Evolutionary conservation across 2,888 invertebrate species (phyloP), one percentile per base, ranked within the genome.

Genomic region (Axea sp.): DNA sequence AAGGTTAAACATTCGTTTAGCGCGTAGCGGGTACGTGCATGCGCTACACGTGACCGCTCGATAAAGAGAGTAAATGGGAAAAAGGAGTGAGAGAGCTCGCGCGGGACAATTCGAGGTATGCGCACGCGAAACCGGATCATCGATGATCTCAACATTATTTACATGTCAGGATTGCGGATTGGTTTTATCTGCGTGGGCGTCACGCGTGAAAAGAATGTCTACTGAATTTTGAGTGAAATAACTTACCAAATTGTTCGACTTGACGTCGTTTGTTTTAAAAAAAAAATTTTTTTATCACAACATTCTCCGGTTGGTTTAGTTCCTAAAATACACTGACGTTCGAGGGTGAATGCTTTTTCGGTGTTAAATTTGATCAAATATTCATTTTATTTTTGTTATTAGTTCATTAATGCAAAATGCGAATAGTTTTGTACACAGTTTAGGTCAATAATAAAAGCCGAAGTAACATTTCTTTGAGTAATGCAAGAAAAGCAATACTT

Each of bases 1-100:
- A 69, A 69, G 69, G 69, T 62, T 69, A 69, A 69, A 69, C 69
- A 69, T 60, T 69, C 60, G 69, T 69, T 69, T 60, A 69, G 60
- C 69, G 69, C 69, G 69, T 60, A 69, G 47, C 60, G 53, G 31
- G 45, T 60, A 69, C 60, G 60, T 45, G 60, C 60, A 60, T 37
- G 53, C 69, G 31, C 51, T 60, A 60, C 69, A 69, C 69, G 69
- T 69, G 68, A 60, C 53, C 49, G 53, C 53, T 26, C 30, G 47
- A 69, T 60, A 51, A 60, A 45, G 60, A 45, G 45, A 37, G 53
- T 22, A 43, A 45, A 60, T 39, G 69, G 47, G 60, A 39, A 60
- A 55, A 68, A 60, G 22, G 53, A 60, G 51, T 33, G 59, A 67
- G 49, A 55, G 33, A 51, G n/a, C n/a, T 9, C 28, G 15, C 35